Evolutionary conservation across 2,113 vertebrate genomes (phyloP).

Genomic region (Pollimyrus isidori): DNA sequence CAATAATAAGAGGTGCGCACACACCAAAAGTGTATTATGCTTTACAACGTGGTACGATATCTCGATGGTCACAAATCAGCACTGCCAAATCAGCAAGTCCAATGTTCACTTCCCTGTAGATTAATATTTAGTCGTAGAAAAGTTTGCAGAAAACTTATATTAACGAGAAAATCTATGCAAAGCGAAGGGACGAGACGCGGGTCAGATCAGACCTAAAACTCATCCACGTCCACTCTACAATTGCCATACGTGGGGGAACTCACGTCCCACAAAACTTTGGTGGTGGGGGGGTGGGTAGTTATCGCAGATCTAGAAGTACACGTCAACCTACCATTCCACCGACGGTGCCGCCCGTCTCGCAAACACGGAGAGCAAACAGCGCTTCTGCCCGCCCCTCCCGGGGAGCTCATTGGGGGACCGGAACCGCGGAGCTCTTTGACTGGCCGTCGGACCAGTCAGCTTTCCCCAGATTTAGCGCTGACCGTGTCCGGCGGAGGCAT

Average conservation of each 20-base stretch:
- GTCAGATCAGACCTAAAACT: not conserved
- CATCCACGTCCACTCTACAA: not conserved
- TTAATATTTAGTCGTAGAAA: not conserved
- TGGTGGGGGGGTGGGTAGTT: not conserved
- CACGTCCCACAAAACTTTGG: not conserved
- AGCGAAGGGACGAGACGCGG: not conserved
- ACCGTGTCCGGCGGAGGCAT: not conserved
- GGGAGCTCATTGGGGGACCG: conserved; percentile 31
- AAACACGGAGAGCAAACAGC: conserved; percentile 24
- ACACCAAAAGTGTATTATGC: not conserved
- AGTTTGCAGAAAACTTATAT: not conserved
- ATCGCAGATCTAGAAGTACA: conserved; percentile 50
- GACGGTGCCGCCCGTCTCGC: conserved; percentile 38
- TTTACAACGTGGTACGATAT: not conserved
- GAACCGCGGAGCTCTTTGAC: conserved; percentile 25
- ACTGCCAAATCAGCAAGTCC: not conserved
- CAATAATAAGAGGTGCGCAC: not conserved
- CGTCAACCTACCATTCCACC: conserved; percentile 55
- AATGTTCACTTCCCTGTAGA: not conserved
- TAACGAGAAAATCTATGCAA: not conserved
- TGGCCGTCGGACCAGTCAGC: conserved; percentile 35
- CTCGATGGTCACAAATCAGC: not conserved
- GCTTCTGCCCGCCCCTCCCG: conserved; percentile 32
- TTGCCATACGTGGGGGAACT: too few species aligned
- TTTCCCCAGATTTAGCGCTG: conserved; percentile 26